Percentiles rank a stretch among this genome's conserved stretches.
Conservation (phyloP, 2,797 vertebrate species). For the Microctenopoma steveboyesi region DNA sequence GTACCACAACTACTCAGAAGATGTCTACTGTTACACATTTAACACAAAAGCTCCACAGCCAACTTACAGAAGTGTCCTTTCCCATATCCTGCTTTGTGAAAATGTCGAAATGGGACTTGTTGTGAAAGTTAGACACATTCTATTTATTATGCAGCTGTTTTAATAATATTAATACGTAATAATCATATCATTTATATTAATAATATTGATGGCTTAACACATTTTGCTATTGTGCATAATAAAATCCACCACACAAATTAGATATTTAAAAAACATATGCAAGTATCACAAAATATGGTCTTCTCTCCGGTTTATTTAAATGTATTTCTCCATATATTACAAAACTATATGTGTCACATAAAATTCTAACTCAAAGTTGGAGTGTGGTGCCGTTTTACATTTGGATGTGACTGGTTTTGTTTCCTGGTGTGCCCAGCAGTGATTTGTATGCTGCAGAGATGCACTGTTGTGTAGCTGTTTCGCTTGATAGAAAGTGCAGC, state of each 20-base stretch:
- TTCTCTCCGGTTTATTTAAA: not conserved
- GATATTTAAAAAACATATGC: not conserved
- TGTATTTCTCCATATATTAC: not conserved
- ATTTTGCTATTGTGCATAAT: not conserved
- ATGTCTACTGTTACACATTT: too few relatives aligned
- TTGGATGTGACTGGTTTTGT: not conserved
- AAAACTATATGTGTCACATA: not conserved
- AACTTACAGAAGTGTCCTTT: too few relatives aligned
- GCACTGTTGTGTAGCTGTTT: conserved; percentile 53
- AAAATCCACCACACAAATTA: not conserved
- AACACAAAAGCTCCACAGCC: too few relatives aligned
- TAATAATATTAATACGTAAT: too few relatives aligned
- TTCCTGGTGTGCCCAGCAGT: conserved; percentile 47
- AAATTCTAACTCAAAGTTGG: not conserved
- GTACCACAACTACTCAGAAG: not conserved
- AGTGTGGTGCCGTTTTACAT: not conserved
- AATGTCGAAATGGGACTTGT: not conserved
- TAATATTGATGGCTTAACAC: not conserved
- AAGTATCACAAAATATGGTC: not conserved
- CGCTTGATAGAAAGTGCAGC: conserved; percentile 67
- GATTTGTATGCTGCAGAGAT: conserved; percentile 66
- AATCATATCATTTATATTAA: too few relatives aligned
- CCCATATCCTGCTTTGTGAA: not conserved
- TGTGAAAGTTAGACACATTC: not conserved
- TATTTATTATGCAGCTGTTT: not conserved